phyloP scores from a whole-genome alignment of 2,113 vertebrate genomes.

The Sclerurus mexicanus region DNA sequence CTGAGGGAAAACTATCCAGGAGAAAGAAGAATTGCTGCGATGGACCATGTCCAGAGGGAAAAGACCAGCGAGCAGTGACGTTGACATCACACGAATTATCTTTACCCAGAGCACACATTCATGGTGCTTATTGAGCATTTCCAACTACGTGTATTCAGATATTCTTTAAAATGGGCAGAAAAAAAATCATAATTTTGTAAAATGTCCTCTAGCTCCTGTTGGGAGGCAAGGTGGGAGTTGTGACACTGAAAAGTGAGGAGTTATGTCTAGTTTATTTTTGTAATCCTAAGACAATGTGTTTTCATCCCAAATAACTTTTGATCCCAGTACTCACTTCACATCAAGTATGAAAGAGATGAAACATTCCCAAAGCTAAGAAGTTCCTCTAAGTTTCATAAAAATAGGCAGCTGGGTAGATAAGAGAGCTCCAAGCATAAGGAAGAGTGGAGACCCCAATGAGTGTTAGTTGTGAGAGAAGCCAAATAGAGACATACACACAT shows the following conservation, averaged over 20 bases:
- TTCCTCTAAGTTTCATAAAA: background rate
- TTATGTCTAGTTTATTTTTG: background rate
- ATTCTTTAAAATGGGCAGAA: background rate
- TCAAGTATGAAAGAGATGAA: background rate
- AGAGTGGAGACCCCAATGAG: background rate
- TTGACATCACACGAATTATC: background rate
- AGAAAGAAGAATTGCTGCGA: background rate
- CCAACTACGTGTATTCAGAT: background rate
- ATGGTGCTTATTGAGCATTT: background rate
- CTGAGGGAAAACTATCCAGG: background rate
- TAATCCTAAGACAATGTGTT: background rate
- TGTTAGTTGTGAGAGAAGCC: background rate
- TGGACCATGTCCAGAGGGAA: background rate
- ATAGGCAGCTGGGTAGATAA: background rate
- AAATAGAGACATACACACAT: background rate
- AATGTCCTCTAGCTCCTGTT: background rate
- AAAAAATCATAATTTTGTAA: background rate
- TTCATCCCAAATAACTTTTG: background rate
- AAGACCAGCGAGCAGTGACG: background rate
- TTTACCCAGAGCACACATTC: background rate
- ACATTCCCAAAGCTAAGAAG: background rate
- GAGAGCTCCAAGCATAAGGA: background rate
- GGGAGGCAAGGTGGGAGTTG: background rate
- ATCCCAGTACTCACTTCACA: background rate
- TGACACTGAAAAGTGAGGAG: background rate